Evolutionary conservation across 2,888 invertebrate genomes (phyloP), one percentile per base, ranked within the genome.

Genomic region (Nomada hirtipes): DNA sequence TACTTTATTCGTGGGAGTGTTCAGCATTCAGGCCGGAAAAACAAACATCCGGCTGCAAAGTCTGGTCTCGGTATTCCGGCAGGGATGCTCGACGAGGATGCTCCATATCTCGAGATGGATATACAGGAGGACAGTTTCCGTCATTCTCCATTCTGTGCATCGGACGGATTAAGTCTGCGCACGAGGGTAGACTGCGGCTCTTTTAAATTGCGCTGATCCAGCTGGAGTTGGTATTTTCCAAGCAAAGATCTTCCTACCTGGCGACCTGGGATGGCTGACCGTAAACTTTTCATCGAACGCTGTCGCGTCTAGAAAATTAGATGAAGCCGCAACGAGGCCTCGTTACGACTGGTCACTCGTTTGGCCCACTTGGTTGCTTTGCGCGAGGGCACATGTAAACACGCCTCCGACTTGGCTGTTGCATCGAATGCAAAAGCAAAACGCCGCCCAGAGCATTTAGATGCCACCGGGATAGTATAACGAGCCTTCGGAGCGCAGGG

Each of bases 131-230:
- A 76, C 83, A 79, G 76, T 75, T 75, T 65, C 61, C 76, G 70
- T 85, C 88, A 82, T 84, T 82, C 82, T 69, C 80, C 82, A 88
- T 84, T 89, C 80, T 68, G 75, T 77, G 76, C 86, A 82, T 83
- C 84, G 74, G 79, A 70, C 73, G 88, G 87, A 87, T 86, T 88
- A 87, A 88, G 87, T 88, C 84, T 81, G 88, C 72, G 86, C 88
- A 88, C 82, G 88, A 82, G 84, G 73, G 60, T 68, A 69, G 78
- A 69, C 73, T 57, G 76, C 68, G 73, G 71, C 68, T 82, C 79
- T 86, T 36, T 36, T 86, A 86, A 87, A 88, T 87, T 87, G 88
- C 87, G 57, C 72, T 76, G 88, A 87, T 86, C 88, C 86, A 65
- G 55, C 50, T 75, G 10, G 63, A 20, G 44, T 50, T 64, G 52